A percentile compares a stretch with the other conserved stretches of the same genome.
Evolutionary conservation across 2,113 vertebrate genomes (phyloP).

Genomic region (Callorhinus ursinus): DNA sequence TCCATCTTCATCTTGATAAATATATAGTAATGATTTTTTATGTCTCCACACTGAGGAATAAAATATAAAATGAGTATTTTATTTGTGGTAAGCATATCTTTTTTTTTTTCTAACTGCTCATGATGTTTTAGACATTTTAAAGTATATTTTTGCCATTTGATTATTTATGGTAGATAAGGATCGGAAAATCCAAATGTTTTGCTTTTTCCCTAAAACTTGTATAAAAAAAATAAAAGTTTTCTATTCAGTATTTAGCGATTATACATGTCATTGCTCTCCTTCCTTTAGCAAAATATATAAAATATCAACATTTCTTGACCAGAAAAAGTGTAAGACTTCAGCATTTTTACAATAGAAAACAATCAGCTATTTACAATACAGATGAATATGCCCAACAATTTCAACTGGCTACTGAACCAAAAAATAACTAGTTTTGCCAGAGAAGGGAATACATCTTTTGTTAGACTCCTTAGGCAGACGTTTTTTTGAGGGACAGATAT

Average conservation of each 20-base stretch:
- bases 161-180: conserved; percentile 33
- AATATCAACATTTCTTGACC: conserved; percentile 41
- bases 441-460: neutral
- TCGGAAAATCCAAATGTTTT: conserved; percentile 38
- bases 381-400: neutral
- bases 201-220: neutral
- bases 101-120: neutral
- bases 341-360: neutral
- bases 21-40: conserved; percentile 26
- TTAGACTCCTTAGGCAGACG: neutral
- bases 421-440: neutral
- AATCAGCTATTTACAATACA: neutral
- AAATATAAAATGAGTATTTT: conserved; percentile 62
- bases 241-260: neutral
- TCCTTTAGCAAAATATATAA: neutral
- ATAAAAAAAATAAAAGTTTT: conserved; percentile 29
- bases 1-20: conserved; percentile 47
- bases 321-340: conserved; percentile 32
- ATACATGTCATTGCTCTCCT: neutral
- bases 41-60: conserved; percentile 12
- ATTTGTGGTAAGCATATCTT: conserved; percentile 53
- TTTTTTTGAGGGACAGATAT: neutral
- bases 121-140: conserved; percentile 18
- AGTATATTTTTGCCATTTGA: neutral
- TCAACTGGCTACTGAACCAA: neutral